A percentile compares a stretch with the other conserved stretches of the same genome.
phyloP scores from a whole-genome alignment of 2,797 vertebrate genomes.

The Enteromius fasciolatus region DNA sequence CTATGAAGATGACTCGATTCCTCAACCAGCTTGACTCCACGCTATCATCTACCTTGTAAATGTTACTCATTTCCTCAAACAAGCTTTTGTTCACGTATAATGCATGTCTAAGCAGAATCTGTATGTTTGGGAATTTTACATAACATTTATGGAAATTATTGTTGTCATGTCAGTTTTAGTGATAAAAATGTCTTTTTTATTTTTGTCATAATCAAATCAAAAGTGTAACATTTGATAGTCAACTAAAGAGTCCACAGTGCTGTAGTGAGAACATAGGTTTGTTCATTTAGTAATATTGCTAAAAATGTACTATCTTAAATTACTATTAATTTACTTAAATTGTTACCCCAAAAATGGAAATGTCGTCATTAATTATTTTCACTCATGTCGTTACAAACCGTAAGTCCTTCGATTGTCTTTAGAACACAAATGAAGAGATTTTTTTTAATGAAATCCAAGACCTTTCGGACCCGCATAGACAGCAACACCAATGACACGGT shows the following conservation, averaged over 20 bases:
- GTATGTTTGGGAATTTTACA: not conserved
- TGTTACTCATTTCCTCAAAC: not conserved
- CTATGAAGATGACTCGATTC: not conserved
- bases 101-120: not conserved
- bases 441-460: too few relatives aligned
- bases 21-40: not conserved
- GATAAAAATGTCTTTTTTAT: not conserved
- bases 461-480: too few relatives aligned
- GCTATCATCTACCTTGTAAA: not conserved
- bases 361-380: too few relatives aligned
- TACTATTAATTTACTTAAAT: not conserved
- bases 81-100: not conserved
- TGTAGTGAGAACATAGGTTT: not conserved
- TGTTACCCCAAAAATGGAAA: too few relatives aligned
- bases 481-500: too few relatives aligned
- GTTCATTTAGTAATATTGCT: not conserved
- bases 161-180: not conserved
- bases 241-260: not conserved
- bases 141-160: not conserved
- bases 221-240: not conserved
- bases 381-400: too few relatives aligned
- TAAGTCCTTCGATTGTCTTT: too few relatives aligned
- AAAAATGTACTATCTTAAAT: too few relatives aligned
- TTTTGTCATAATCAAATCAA: not conserved
- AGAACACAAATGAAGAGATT: too few relatives aligned